A percentile compares a stretch with the other conserved stretches of the same genome.
Evolutionary conservation across 1,140 invertebrate species (phyloP).

Genomic region (Pogonomyrmex barbatus): DNA sequence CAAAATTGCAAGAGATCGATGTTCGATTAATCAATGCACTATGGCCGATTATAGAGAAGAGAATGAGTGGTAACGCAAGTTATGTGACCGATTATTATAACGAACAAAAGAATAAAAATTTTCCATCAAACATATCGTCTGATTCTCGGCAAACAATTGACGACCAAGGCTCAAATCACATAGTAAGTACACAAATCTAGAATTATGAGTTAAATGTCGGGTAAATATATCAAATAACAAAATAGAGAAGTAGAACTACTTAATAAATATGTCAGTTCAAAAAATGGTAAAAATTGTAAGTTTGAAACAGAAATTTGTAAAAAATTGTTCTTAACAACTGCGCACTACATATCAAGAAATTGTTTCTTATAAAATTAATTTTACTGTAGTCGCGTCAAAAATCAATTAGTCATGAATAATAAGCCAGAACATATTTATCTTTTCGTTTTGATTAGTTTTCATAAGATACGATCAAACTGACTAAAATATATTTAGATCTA

Average conservation of each 20-base stretch:
- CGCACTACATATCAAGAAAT: neutral
- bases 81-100: neutral
- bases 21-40: neutral
- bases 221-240: neutral
- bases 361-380: conserved; percentile 22
- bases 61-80: neutral
- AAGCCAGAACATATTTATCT: neutral
- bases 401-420: conserved; percentile 25
- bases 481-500: too few species aligned
- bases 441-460: conserved; percentile 29
- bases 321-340: neutral
- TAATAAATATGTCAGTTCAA: too few species aligned
- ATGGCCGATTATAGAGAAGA: neutral
- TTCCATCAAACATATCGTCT: neutral
- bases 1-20: neutral
- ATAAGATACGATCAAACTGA: neutral
- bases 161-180: neutral
- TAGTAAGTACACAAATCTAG: neutral
- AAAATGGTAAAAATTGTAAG: too few species aligned
- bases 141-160: neutral
- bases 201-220: neutral
- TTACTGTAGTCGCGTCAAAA: conserved; percentile 25
- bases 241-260: too few species aligned
- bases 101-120: neutral
- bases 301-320: too few species aligned